A percentile compares a stretch with the other conserved stretches of the same genome.
These are phyloP conservation scores for Malthinus seriepunctatus DNA, from an alignment of 2,888 invertebrate species.

Conservation along the genomic window DNA sequence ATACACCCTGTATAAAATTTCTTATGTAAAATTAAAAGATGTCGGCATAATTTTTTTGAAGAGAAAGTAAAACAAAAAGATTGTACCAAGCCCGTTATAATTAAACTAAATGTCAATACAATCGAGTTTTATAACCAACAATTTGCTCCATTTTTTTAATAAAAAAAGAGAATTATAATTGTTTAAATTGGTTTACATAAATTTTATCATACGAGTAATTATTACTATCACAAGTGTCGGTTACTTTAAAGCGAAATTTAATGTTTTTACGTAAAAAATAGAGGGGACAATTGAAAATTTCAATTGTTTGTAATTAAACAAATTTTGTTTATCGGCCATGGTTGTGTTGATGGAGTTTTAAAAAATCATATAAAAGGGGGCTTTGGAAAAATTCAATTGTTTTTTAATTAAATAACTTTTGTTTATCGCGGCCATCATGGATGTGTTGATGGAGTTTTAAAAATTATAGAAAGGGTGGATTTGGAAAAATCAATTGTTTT, in stretches of 20 bases:
- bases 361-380: no score
- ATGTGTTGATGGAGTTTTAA: no score
- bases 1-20: no score
- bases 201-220: conserved; percentile 8
- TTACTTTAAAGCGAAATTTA: conserved; percentile 5
- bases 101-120: conserved; percentile 14
- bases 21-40: no score
- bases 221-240: background rate
- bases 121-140: conserved; percentile 12
- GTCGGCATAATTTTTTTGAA: background rate
- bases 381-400: no score
- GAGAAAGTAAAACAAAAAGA: conserved; percentile 5
- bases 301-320: no score
- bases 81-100: conserved; percentile 1
- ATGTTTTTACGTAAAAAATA: background rate
- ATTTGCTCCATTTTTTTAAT: conserved; percentile 9
- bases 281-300: background rate
- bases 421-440: no score
- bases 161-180: conserved; percentile 6
- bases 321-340: no score
- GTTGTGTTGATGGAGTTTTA: no score
- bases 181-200: background rate
- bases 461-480: no score
- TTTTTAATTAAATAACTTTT: no score
- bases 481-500: no score